Evolutionary conservation across 2,113 vertebrate species (phyloP), one percentile per base, ranked within the genome.

Genomic region (Clupea harengus): DNA sequence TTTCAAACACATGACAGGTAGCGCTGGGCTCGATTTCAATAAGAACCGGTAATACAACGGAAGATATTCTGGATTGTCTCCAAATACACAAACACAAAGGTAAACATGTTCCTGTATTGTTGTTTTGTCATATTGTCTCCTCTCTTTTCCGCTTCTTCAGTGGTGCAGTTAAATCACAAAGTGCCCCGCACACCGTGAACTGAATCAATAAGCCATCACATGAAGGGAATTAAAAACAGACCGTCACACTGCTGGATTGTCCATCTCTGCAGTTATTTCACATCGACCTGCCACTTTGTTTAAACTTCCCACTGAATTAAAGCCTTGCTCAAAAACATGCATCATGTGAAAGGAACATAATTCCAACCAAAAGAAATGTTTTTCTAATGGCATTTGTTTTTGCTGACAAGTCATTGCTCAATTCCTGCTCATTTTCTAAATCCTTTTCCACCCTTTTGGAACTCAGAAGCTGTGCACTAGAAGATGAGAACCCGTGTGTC

Each of bases 351-450:
- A 75, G 25, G 67, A 50, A 82, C 45, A 67, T 22, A 91, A 92
- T 85, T 91, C 87, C 81, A 92, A 89, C 92, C 91, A 82, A 82
- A 11, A 88, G 89, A 84, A 92, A 94, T 93, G 88, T 91, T 92
- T 92, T 92, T 91, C 91, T 87, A 89, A 91, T 88, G 82, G 90
- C 2, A 49, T 84, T 86, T 10, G 45, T 7, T 75, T 57, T 67
- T 57, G 22, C 82, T 84, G 86, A 52, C 84, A 90, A 82, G 72
- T 80, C 88, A 81, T 86, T 54, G 39, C 25, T 28, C 8, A 7
- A 10, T 67, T 67, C 28, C 7, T 67, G 25, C 64, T 32, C 0
- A 39, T 75, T 75, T 78, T 78, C n/a, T 28, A 32, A 72, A 72
- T 28, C 10, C 64, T 72, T 72, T 13, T 28, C 25, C 7, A 10